These are phyloP conservation scores for Sciurus vulgaris DNA, from an alignment of 2,797 vertebrate species.

Conservation along the genomic window DNA sequence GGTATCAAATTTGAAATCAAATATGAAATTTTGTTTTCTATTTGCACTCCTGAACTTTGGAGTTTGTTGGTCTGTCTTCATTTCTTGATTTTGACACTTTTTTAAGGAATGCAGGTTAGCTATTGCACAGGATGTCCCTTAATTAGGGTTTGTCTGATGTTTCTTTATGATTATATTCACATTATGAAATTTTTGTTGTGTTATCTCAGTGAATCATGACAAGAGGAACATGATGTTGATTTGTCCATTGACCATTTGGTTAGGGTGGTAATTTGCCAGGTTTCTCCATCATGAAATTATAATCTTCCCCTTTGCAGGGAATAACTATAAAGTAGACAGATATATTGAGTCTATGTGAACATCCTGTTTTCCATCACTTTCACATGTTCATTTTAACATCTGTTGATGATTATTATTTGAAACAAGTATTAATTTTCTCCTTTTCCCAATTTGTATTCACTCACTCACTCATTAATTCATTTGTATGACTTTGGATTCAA, in stretches of 20 bases:
- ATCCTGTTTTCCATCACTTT: neutral
- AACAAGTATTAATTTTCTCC: slow-evolving; percentile 9
- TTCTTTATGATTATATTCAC: neutral
- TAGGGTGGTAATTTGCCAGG: neutral
- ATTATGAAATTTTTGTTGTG: neutral
- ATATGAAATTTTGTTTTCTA: neutral
- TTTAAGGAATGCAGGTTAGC: neutral
- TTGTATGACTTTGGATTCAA: neutral
- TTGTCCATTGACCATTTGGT: neutral
- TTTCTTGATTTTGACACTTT: neutral
- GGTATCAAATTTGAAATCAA: neutral
- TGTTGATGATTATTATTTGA: neutral
- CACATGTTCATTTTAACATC: neutral
- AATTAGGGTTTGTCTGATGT: neutral
- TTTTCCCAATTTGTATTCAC: neutral
- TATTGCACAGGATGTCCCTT: neutral
- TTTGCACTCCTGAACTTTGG: neutral
- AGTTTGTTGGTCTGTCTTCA: neutral
- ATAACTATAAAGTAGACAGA: neutral
- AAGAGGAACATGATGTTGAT: neutral
- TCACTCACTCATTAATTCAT: neutral
- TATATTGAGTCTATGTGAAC: neutral
- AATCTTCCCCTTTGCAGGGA: neutral
- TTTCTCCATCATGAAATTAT: neutral
- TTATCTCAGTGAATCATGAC: neutral